phyloP scores from a whole-genome alignment of 2,888 invertebrate genomes.

The Ectemnius continuus region DNA sequence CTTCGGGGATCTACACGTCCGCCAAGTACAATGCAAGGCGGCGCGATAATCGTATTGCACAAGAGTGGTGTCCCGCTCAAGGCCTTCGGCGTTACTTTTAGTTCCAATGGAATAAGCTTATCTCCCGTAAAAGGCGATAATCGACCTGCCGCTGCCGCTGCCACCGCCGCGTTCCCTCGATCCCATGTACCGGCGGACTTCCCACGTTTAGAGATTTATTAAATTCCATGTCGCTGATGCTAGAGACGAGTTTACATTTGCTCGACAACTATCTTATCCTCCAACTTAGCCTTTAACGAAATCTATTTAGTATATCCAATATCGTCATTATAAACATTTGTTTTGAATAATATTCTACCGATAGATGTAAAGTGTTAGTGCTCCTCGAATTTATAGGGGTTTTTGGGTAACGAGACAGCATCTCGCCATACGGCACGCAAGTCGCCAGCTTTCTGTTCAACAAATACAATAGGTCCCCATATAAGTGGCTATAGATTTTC shows the following conservation, averaged over 20 bases:
- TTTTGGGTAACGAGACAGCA: too few species aligned
- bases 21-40: conserved; percentile 46
- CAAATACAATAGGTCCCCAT: too few species aligned
- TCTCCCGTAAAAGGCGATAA: conserved; percentile 62
- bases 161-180: neutral
- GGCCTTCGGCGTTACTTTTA: conserved; percentile 54
- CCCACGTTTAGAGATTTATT: conserved; percentile 65
- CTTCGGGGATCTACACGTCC: conserved; percentile 46
- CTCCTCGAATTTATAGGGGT: too few species aligned
- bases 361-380: too few species aligned
- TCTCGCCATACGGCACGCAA: too few species aligned
- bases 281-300: too few species aligned
- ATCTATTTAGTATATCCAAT: too few species aligned
- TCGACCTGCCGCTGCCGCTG: conserved; percentile 26
- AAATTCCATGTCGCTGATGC: conserved; percentile 29
- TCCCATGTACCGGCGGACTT: conserved; percentile 49
- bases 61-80: conserved; percentile 53
- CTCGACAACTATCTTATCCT: neutral
- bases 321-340: too few species aligned
- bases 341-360: too few species aligned
- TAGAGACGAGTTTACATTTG: conserved; percentile 9
- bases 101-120: conserved; percentile 55
- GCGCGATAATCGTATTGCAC: conserved; percentile 57
- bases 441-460: too few species aligned
- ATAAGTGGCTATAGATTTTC: too few species aligned